Conservation (phyloP, 2,888 invertebrate species). For the Xestia xanthographa region DNA sequence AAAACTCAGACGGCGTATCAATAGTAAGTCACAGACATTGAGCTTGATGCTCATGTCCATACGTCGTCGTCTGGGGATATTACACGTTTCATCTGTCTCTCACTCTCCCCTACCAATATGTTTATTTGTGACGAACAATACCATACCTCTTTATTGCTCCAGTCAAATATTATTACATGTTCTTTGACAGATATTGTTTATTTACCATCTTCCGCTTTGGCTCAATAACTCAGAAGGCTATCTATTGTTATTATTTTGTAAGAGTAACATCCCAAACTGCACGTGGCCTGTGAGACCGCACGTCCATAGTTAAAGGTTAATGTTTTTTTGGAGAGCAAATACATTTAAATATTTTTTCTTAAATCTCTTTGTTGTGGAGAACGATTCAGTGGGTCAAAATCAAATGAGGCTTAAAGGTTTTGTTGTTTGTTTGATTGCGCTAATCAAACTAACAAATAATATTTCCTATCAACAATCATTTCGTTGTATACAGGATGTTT, state of each 20-base stretch:
- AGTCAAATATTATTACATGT: constrained; percentile 29
- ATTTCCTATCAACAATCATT: neutral
- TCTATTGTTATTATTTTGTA: constrained; percentile 4
- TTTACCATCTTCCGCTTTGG: constrained; percentile 20
- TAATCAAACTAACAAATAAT: neutral
- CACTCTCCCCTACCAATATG: constrained; percentile 22
- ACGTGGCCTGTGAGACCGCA: too few relatives aligned
- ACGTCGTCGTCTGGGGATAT: constrained; percentile 43
- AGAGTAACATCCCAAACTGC: neutral
- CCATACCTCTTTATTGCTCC: constrained; percentile 26
- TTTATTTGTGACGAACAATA: constrained; percentile 39
- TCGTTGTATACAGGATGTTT: too few relatives aligned
- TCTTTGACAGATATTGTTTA: constrained; percentile 20
- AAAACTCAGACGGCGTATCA: constrained; percentile 47
- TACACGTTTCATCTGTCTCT: constrained; percentile 35
- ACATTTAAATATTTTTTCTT: neutral
- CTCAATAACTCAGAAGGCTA: constrained; percentile 7
- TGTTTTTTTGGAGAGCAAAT: neutral
- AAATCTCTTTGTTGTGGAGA: neutral
- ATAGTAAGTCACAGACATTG: constrained; percentile 46
- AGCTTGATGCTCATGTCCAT: constrained; percentile 46
- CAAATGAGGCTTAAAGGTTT: neutral
- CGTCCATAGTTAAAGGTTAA: too few relatives aligned
- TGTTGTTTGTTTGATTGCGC: neutral
- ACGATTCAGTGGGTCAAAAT: neutral